Evolutionary conservation across 1,140 invertebrate genomes (phyloP).

Genomic region (Pseudomyrmex cubaensis): DNA sequence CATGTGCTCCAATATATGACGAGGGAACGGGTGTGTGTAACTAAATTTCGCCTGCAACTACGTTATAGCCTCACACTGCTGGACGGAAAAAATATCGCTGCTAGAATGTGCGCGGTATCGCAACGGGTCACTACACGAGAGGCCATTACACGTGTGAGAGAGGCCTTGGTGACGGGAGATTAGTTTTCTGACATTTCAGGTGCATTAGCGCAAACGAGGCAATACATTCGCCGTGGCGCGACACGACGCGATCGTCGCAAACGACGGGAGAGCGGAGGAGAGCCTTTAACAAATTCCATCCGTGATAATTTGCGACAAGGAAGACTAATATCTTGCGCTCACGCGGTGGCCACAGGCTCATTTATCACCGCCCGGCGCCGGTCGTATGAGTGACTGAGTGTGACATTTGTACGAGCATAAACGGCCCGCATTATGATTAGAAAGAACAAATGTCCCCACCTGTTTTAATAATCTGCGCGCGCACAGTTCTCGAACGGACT

Average conservation of each 20-base stretch:
- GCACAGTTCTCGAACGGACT: neutral
- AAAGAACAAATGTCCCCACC: conserved; percentile 39
- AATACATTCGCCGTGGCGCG: neutral
- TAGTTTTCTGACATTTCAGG: conserved; percentile 25
- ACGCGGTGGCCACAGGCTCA: conserved; percentile 30
- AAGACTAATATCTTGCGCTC: conserved; percentile 54
- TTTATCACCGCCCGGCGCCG: conserved; percentile 21
- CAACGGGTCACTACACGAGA: neutral
- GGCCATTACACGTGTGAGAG: conserved; percentile 13
- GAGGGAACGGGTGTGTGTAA: neutral
- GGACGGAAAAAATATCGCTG: conserved; percentile 20
- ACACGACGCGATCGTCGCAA: neutral
- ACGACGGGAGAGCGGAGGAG: neutral
- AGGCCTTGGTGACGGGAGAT: conserved; percentile 15
- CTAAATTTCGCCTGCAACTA: neutral
- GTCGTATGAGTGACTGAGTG: conserved; percentile 28
- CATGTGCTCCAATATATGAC: too few relatives aligned
- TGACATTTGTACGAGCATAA: conserved; percentile 42
- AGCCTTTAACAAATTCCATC: conserved; percentile 43
- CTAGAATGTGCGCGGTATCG: neutral
- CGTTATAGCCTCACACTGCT: neutral
- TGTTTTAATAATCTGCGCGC: neutral
- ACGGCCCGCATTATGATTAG: conserved; percentile 32
- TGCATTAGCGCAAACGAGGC: conserved; percentile 26
- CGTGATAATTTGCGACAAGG: conserved; percentile 49